Evolutionary conservation across 1,140 invertebrate genomes (phyloP), one percentile per base, ranked within the genome.

Genomic region (Rhyacophila brunnea): DNA sequence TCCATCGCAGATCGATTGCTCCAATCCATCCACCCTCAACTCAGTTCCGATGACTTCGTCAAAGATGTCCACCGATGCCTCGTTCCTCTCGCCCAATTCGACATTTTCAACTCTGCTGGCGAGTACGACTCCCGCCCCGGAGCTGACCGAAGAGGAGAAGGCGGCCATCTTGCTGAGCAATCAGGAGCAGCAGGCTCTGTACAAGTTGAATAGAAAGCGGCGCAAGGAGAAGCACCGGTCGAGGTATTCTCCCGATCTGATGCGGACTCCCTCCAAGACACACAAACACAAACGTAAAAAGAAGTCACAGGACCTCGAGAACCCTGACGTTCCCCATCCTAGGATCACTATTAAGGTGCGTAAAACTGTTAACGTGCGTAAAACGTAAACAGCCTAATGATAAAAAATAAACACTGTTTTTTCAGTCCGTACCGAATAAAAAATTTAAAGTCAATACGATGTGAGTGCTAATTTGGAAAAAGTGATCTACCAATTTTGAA

Each of bases 261-360:
- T 82, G 53, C 78, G 79, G 6, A 80, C 78, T 1, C 77, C 79
- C 18, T 79, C 71, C 1, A 86, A 85, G 62, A 82, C 85, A 20
- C 85, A 87, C 58, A 88, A 89, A 70, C 79, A 85, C 9, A 89
- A 88, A 65, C 74, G 83, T 34, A 85, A 87, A 72, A 87, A 89
- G 76, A 89, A 88, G 71, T 86, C 82, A 55, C 77, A 87, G 19
- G 86, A 90, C 68, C 70, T 83, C 38, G 85, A 87, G 60, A 81
- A 79, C 71, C 80, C 78, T 42, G 83, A 86, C 23, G 70, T 75
- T 48, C 79, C 83, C 55, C 86, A 86, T 78, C 84, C 85, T 57
- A 84, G 87, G 70, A 91, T 91, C 23, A 89, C 85, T 28, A 89
- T 90, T 55, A 89, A 89, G 76, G 88, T 90, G 76, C 60, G 28